phyloP scores from a whole-genome alignment of 2,888 invertebrate genomes.

The Caenorhabditis sp. region DNA sequence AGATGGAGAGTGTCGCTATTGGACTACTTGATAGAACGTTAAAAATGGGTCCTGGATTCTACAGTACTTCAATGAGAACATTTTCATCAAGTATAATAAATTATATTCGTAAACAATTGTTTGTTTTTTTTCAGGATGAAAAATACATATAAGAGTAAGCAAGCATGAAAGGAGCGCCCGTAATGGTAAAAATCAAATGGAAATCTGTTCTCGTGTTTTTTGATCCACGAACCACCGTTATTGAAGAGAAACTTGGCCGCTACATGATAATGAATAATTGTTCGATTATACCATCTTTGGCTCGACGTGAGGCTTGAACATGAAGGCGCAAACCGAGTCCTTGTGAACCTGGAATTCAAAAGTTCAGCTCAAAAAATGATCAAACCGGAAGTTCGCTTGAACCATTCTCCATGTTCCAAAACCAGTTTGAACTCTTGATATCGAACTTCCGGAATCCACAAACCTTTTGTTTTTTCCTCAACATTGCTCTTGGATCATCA shows the following conservation, averaged over 20 bases:
- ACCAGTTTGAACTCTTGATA: not conserved
- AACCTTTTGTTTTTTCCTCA: constrained; percentile 70
- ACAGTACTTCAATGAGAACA: not conserved
- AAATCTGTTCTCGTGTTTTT: constrained; percentile 21
- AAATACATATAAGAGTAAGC: constrained; percentile 28
- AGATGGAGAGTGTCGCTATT: too few relatives aligned
- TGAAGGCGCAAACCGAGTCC: constrained; percentile 72
- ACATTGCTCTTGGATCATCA: constrained; percentile 70
- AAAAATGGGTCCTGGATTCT: not conserved
- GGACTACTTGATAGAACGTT: too few relatives aligned
- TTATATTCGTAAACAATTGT: not conserved
- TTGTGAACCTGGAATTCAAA: constrained; percentile 68
- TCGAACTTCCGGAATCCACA: not conserved
- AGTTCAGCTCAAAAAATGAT: not conserved
- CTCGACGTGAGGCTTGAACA: constrained; percentile 68
- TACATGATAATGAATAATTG: not conserved
- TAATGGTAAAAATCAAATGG: constrained; percentile 31
- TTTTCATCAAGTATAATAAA: not conserved
- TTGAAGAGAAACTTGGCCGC: constrained; percentile 22
- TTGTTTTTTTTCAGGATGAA: constrained; percentile 15
- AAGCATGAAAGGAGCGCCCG: constrained; percentile 18
- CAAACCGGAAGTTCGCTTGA: too few relatives aligned
- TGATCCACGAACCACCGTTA: constrained; percentile 31
- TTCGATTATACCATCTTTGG: constrained; percentile 60
- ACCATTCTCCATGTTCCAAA: not conserved